A percentile compares a stretch with the other conserved stretches of the same genome.
Conservation (phyloP, 2,797 vertebrate genomes). For the Acanthornis magna region DNA sequence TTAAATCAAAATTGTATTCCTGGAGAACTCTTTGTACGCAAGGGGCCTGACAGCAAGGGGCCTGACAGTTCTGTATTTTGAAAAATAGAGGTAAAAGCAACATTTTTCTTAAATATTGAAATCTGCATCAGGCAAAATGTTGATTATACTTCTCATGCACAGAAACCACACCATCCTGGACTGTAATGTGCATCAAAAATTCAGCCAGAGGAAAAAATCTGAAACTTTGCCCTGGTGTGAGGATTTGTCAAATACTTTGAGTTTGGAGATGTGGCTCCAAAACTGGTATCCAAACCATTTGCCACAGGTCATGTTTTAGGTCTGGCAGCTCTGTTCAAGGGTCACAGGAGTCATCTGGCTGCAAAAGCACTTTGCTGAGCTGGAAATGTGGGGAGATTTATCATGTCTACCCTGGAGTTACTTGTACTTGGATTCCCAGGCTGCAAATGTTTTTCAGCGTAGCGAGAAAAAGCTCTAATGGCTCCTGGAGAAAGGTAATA, state of each 20-base stretch:
- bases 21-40: background rate
- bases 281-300: background rate
- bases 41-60: background rate
- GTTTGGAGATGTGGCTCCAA: background rate
- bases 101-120: background rate
- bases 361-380: background rate
- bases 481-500: conserved; percentile 12
- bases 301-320: background rate
- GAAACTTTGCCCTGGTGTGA: background rate
- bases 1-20: background rate
- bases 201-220: background rate
- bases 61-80: background rate
- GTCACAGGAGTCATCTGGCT: background rate
- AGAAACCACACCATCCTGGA: background rate
- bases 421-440: background rate
- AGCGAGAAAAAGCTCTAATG: background rate
- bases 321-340: background rate
- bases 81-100: background rate
- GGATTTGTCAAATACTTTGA: background rate
- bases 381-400: background rate
- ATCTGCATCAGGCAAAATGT: background rate
- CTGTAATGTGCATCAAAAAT: background rate
- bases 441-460: background rate
- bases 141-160: background rate
- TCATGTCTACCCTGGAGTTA: background rate